These are phyloP conservation scores for Lasioglossum malachurum DNA, from an alignment of 2,888 invertebrate genomes.

Conservation along the genomic window DNA sequence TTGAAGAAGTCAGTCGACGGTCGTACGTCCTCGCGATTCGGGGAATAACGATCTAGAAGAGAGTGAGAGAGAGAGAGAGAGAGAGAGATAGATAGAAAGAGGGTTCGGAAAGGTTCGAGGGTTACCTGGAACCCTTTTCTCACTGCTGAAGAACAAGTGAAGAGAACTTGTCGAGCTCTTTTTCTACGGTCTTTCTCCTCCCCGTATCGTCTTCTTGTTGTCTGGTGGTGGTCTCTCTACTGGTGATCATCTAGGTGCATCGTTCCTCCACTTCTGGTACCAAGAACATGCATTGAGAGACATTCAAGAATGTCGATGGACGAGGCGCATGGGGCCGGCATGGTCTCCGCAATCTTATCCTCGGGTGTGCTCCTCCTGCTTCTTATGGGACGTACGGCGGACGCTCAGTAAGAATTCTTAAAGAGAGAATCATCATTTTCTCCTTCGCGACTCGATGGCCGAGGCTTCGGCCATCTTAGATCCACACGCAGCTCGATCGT, in stretches of 20 bases:
- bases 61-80: background rate
- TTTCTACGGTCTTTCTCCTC: background rate
- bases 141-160: background rate
- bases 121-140: background rate
- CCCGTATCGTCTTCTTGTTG: background rate
- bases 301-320: slow-evolving; percentile 64
- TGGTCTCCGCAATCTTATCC: slow-evolving; percentile 71
- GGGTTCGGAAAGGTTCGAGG: background rate
- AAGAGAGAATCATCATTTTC: background rate
- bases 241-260: background rate
- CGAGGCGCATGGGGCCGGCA: slow-evolving; percentile 71
- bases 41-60: slow-evolving; percentile 43
- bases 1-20: slow-evolving; percentile 79
- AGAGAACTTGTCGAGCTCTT: background rate
- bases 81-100: background rate
- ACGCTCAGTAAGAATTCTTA: slow-evolving; percentile 80
- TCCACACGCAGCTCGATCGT: background rate
- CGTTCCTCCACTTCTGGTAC: slow-evolving; percentile 18
- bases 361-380: slow-evolving; percentile 76
- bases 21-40: slow-evolving; percentile 73
- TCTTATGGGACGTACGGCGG: slow-evolving; percentile 72
- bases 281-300: slow-evolving; percentile 72
- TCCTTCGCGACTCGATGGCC: background rate
- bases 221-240: background rate
- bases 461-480: slow-evolving; percentile 10